phyloP scores from a whole-genome alignment of 2,888 invertebrate species.

The Meliscaeva auricollis region DNA sequence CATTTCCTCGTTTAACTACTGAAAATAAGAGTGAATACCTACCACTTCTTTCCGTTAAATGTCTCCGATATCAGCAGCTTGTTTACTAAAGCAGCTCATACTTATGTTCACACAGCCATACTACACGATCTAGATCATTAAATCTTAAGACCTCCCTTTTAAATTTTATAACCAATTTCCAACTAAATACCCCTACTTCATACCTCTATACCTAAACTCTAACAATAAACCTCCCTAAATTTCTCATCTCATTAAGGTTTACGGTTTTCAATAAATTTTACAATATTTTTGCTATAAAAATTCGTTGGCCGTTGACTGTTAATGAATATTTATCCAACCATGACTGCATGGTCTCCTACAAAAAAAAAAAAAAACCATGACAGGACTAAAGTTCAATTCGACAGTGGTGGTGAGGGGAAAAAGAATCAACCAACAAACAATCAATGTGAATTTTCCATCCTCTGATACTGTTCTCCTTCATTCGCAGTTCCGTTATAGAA shows the following conservation, averaged over 20 bases:
- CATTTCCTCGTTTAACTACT: no score
- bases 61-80: background rate
- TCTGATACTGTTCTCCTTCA: no score
- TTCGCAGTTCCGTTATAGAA: background rate
- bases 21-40: no score
- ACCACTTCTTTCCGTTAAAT: no score
- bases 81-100: constrained; percentile 28
- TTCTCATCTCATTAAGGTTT: constrained; percentile 64
- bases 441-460: constrained; percentile 10
- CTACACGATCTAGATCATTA: constrained; percentile 47
- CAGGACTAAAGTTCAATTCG: constrained; percentile 2
- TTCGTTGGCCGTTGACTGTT: constrained; percentile 24
- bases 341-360: constrained; percentile 17
- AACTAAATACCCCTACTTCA: constrained; percentile 30
- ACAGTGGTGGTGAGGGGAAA: background rate
- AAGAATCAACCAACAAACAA: constrained; percentile 14
- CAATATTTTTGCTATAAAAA: constrained; percentile 48
- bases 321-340: constrained; percentile 51
- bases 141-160: constrained; percentile 36
- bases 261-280: constrained; percentile 61
- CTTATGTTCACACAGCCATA: constrained; percentile 13
- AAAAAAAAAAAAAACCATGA: background rate
- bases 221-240: constrained; percentile 31
- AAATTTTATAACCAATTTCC: constrained; percentile 42
- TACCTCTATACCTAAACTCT: constrained; percentile 2